Conservation (phyloP, 2,797 vertebrate genomes). For the Sebastes hubbsi region DNA sequence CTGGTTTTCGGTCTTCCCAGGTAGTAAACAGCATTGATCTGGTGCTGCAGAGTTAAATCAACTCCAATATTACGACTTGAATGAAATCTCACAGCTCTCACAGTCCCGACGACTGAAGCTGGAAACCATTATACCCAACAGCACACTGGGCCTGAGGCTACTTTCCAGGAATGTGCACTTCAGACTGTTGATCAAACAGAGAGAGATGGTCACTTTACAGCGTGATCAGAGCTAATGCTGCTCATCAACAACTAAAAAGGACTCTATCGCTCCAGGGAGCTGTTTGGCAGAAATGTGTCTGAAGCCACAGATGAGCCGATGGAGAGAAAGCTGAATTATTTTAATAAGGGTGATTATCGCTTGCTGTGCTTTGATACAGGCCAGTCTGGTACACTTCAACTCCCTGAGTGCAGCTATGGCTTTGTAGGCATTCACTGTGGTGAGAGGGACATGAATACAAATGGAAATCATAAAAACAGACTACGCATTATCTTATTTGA, state of each 20-base stretch:
- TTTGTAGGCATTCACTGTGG: conserved; percentile 23
- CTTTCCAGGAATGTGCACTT: conserved; percentile 36
- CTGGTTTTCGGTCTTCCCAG: not conserved
- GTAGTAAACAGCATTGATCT: not conserved
- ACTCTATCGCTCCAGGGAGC: not conserved
- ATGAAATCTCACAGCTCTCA: conserved; percentile 12
- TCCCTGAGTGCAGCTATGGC: not conserved
- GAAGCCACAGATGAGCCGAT: conserved; percentile 19
- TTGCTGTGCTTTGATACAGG: conserved; percentile 28
- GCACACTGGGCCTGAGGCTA: conserved; percentile 4
- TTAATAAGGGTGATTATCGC: conserved; percentile 46
- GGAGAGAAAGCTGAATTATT: conserved; percentile 46
- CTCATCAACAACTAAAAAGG: not conserved
- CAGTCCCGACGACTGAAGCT: not conserved
- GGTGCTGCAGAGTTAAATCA: conserved; percentile 2
- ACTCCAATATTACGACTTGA: not conserved
- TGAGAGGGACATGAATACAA: conserved; percentile 24
- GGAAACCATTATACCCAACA: conserved; percentile 19
- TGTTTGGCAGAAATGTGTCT: conserved; percentile 14
- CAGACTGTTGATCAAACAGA: conserved; percentile 17
- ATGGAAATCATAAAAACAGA: conserved; percentile 23
- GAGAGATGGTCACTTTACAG: conserved; percentile 8
- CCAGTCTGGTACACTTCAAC: conserved; percentile 18
- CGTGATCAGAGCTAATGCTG: conserved; percentile 2
- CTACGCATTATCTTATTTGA: conserved; percentile 13